These are phyloP conservation scores for Cyrtorhinus lividipennis DNA, from an alignment of 1,140 invertebrate genomes.

Conservation along the genomic window DNA sequence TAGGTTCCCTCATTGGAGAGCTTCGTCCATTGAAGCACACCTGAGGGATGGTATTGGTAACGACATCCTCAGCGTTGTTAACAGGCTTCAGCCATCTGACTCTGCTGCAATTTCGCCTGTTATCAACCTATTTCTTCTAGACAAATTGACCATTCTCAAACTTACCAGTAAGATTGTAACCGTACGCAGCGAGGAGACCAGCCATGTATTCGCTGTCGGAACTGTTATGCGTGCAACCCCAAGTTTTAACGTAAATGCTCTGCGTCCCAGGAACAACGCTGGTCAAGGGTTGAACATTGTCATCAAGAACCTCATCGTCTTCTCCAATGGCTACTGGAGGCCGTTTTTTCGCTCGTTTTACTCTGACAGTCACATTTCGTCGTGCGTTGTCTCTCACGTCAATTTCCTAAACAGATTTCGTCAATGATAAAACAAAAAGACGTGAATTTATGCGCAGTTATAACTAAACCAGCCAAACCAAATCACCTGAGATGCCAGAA, in stretches of 20 bases:
- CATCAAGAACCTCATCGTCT: conserved; percentile 26
- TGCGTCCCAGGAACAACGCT: conserved; percentile 77
- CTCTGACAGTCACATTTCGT: conserved; percentile 47
- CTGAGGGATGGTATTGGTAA: no score
- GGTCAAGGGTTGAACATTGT: conserved; percentile 27
- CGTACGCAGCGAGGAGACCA: conserved; percentile 73
- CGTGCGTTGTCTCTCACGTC: conserved; percentile 56
- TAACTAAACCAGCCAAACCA: neutral
- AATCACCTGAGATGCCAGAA: conserved; percentile 43
- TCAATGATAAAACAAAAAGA: neutral
- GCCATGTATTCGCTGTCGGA: conserved; percentile 98
- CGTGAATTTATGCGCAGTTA: neutral
- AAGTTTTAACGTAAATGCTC: conserved; percentile 86
- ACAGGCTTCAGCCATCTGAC: no score
- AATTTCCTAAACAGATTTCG: conserved; percentile 39
- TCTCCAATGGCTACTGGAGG: conserved; percentile 17
- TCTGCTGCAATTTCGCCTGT: no score
- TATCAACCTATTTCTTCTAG: no score
- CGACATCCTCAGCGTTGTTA: no score
- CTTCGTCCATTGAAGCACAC: no score
- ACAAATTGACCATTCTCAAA: conserved; percentile 15
- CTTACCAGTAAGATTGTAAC: conserved; percentile 60
- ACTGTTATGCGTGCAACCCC: conserved; percentile 95
- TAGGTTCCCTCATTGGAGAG: no score
- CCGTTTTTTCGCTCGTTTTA: conserved; percentile 34